Evolutionary conservation across 2,113 vertebrate species (phyloP).

Genomic region (Oxygymnocypris stewartii): DNA sequence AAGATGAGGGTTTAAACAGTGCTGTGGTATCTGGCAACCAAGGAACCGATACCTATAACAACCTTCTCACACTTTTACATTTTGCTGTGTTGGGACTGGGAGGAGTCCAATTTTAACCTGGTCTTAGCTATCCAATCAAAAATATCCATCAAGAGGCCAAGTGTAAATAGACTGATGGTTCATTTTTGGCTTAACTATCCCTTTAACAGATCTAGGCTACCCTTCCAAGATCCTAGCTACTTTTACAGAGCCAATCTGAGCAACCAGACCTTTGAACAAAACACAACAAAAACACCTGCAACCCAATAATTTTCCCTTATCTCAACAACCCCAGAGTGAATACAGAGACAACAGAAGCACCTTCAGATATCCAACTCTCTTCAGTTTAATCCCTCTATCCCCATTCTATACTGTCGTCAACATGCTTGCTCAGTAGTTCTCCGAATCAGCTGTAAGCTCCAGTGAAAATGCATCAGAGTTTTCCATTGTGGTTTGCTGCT

Average conservation of each 20-base stretch:
- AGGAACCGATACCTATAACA: too few species aligned
- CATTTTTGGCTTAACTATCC: background rate
- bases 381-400: constrained; percentile 21
- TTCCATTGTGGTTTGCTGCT: constrained; percentile 45
- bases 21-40: too few species aligned
- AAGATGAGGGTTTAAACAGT: too few species aligned
- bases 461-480: constrained; percentile 57
- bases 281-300: background rate
- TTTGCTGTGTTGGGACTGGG: too few species aligned
- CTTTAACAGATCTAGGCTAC: background rate
- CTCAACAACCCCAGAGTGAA: constrained; percentile 25
- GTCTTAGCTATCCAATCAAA: too few species aligned
- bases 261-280: background rate
- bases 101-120: too few species aligned
- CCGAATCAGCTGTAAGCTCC: background rate
- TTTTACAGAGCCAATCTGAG: background rate
- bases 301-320: constrained; percentile 16
- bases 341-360: constrained; percentile 7
- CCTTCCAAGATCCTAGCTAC: background rate
- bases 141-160: too few species aligned
- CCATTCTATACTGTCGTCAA: constrained; percentile 54
- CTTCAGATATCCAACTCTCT: constrained; percentile 3
- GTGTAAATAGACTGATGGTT: background rate
- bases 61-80: too few species aligned
- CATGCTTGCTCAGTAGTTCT: constrained; percentile 26